Evolutionary conservation across 2,113 vertebrate species (phyloP), one percentile per base, ranked within the genome.

Genomic region (Microcebus jonahi): DNA sequence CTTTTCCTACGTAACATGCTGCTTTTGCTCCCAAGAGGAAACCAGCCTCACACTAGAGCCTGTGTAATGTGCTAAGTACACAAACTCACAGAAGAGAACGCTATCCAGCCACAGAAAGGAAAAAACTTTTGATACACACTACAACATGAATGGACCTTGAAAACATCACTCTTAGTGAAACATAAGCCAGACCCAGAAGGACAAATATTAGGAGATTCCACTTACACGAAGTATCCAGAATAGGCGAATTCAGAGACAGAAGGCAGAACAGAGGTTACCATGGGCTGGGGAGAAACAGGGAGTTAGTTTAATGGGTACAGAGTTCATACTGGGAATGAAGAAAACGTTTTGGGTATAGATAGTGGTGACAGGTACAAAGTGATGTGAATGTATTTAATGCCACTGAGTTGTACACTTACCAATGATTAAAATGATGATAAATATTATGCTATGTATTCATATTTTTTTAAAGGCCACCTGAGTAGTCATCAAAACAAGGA

Each of bases 401-500:
- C 63, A 86, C 12, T 13, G 59, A 76, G 21, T 2, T 53, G 48
- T 11, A 53, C 13, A 45, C 70, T 91, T 55, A 42, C 5, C 59
- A 25, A 39, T 34, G 34, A 17, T 45, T 73, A 90, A 59, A 71
- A 45, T 45, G 45, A n/a, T n/a, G 53, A 81, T 59, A 73, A 88
- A 45, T 53, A 59, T 2, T 13, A 57, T 6, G 6, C 12, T 53
- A 18, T 21, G 2, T 45, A 50, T 12, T 15, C 63, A 50, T 12
- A 21, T 20, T 23, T 23, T 65, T 55, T 65, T 63, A 29, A 5
- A 36, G 63, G 63, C 63, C 14, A 34, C 4, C 45, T 55, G 6
- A 81, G n/a, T 90, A 65, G 23, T 65, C n/a, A 76, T 65, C 67
- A 67, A 71, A 90, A 65, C 10, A 15, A 96, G 63, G 21, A 55